A percentile compares a stretch with the other conserved stretches of the same genome.
These are phyloP conservation scores for Labroides dimidiatus DNA, from an alignment of 2,797 vertebrate species.

Conservation along the genomic window DNA sequence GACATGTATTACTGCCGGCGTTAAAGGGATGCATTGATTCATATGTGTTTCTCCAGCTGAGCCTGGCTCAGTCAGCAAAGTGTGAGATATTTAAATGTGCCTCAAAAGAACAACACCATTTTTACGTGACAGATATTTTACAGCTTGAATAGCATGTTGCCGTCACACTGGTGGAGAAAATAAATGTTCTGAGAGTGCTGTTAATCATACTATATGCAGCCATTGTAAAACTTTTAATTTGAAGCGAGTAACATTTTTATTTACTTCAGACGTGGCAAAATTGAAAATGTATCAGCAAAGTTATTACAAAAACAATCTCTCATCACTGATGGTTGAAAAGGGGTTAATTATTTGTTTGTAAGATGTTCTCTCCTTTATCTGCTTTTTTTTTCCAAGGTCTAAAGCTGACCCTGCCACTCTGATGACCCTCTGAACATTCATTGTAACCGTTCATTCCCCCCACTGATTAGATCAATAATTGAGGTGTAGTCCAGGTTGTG, in stretches of 20 bases:
- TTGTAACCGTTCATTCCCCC: neutral
- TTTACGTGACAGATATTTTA: too few species aligned
- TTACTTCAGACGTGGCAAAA: too few species aligned
- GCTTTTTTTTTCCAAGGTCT: neutral
- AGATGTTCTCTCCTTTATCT: neutral
- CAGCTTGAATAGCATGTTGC: slow-evolving; percentile 6
- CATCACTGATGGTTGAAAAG: slow-evolving; percentile 17
- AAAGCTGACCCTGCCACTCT: neutral
- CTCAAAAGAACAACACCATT: neutral
- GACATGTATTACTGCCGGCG: slow-evolving; percentile 28
- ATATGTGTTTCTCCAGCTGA: slow-evolving; percentile 44
- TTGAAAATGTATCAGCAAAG: slow-evolving; percentile 15
- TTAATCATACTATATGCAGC: too few species aligned
- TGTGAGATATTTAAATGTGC: slow-evolving; percentile 38
- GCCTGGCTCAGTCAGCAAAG: slow-evolving; percentile 36
- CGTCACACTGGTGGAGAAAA: too few species aligned
- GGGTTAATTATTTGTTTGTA: slow-evolving; percentile 12
- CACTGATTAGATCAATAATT: slow-evolving; percentile 47
- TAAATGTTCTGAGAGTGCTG: too few species aligned
- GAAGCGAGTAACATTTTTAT: too few species aligned
- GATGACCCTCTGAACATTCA: neutral
- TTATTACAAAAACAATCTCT: slow-evolving; percentile 56
- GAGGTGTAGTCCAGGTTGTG: neutral
- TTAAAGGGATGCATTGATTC: slow-evolving; percentile 63
- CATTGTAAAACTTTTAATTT: too few species aligned